These are phyloP conservation scores for Hemicrepidius hirtus DNA, from an alignment of 2,888 invertebrate genomes.

Conservation along the genomic window DNA sequence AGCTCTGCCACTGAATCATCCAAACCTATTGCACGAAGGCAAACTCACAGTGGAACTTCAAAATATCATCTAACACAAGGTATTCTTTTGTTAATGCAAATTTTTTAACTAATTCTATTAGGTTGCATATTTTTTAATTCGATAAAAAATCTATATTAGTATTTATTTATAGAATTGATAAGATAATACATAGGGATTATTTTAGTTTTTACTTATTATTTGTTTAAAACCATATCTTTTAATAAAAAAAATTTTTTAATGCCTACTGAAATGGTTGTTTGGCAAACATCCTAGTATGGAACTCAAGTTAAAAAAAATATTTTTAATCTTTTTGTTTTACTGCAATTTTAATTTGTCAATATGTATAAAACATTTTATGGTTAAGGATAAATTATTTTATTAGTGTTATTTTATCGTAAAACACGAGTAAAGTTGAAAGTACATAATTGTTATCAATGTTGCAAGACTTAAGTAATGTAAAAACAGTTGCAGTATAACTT, in stretches of 20 bases:
- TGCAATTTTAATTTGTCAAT: no score
- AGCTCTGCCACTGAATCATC: conserved; percentile 84
- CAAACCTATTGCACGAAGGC: conserved; percentile 77
- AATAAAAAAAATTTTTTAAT: no score
- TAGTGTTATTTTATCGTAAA: conserved; percentile 1
- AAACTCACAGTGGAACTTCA: conserved; percentile 62
- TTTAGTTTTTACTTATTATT: no score
- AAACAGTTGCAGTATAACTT: conserved; percentile 7
- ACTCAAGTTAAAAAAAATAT: no score
- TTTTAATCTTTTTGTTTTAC: no score
- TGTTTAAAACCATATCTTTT: no score
- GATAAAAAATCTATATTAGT: no score
- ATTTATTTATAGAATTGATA: no score
- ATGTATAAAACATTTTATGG: not conserved
- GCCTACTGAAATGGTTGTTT: no score
- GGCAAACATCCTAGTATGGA: no score
- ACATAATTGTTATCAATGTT: conserved; percentile 15
- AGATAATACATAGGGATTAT: no score
- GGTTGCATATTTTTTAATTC: no score
- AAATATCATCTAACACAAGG: conserved; percentile 54
- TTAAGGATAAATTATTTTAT: not conserved
- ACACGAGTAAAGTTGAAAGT: conserved; percentile 10
- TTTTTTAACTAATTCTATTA: not conserved
- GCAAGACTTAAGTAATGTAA: conserved; percentile 17
- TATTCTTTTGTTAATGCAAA: conserved; percentile 29